Base-by-base conservation (phyloP, 2,888 invertebrate genomes). In the Xiphydria camelus region DNA sequence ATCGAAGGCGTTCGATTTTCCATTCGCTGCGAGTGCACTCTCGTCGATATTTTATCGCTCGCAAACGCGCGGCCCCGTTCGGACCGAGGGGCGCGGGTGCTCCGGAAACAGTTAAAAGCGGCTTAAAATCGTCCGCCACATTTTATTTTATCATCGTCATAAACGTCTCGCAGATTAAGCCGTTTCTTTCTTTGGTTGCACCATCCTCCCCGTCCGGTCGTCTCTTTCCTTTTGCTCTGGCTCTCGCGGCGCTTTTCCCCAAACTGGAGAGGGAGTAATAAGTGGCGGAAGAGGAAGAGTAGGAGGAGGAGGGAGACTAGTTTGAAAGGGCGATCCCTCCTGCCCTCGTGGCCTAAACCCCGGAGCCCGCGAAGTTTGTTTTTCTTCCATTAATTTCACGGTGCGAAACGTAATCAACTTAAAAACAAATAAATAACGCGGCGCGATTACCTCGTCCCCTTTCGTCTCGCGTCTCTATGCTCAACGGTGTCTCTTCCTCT, bases 351-450 rank as follows among this genome's bases (percentile, higher is more conserved):
- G n/a, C n/a, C n/a, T n/a, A n/a, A n/a, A 12, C 29, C 12, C 15
- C 29, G 4, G 9, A 6, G 10, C 15, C 29, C 12, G 12, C 29
- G 9, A 29, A 29, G 12, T 29, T 29, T 29, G 12, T 29, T 29
- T 29, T 29, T 29, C 29, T 29, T 41, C 35, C 35, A 36, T 48
- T 58, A 57, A 49, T 49, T 45, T 21, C 33, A 31, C 38, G 34
- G 41, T 21, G 22, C 38, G 33, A 10, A 36, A 34, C 34, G 29
- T 31, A 39, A 35, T 26, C 38, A 43, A 45, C 55, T 57, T 58
- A 52, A 55, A 58, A 58, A 58, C 55, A 55, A 58, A 57, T 55
- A 57, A 57, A 41, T 58, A 57, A 57, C 55, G 44, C 51, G 0
- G 15, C 40, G 6, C 12, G 20, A 29, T 12, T 10, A 6, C 12